Conservation (phyloP, 1,140 invertebrate genomes). For the Liolophura sinensis region DNA sequence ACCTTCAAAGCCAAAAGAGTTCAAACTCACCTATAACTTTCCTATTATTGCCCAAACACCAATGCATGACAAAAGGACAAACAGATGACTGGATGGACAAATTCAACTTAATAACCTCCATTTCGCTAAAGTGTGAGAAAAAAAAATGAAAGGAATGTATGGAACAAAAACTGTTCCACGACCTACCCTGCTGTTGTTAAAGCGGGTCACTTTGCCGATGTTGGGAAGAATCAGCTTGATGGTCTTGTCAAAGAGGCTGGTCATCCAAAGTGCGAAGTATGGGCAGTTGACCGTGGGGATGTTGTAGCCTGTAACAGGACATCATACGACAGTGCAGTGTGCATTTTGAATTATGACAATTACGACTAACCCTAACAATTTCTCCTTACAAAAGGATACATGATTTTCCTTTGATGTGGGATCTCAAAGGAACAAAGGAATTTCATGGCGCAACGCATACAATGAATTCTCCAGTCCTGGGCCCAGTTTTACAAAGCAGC, state of each 20-base stretch:
- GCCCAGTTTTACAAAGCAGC: no score
- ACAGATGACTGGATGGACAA: no score
- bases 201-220: conserved; percentile 59
- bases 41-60: no score
- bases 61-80: no score
- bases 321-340: conserved; percentile 3
- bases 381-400: background rate
- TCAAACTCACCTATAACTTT: no score
- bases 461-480: no score
- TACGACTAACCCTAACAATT: no score
- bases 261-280: conserved; percentile 60
- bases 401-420: no score
- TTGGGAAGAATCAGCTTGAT: conserved; percentile 59
- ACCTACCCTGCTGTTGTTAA: conserved; percentile 63
- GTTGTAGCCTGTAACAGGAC: conserved; percentile 55
- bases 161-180: background rate
- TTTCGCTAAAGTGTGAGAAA: background rate
- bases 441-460: no score
- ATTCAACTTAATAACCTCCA: no score
- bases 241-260: conserved; percentile 59
- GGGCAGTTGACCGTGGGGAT: conserved; percentile 62
- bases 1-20: no score
- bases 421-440: no score
- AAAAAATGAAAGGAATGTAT: background rate
- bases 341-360: background rate